Evolutionary conservation across 2,888 invertebrate genomes (phyloP).

Genomic region (Strigamia maritima): DNA sequence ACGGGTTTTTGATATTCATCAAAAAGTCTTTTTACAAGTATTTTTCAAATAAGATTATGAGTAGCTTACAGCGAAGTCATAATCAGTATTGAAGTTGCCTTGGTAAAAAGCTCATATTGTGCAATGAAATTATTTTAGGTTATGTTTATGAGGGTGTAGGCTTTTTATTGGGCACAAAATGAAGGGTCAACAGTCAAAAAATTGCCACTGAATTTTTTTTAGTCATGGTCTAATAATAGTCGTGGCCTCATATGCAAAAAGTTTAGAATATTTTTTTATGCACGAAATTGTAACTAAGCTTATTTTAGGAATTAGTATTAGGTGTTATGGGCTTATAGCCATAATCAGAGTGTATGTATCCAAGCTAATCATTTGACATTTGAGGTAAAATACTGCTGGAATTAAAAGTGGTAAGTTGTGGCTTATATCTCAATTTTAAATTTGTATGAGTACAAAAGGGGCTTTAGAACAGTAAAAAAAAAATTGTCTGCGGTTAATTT

Average conservation of each 20-base stretch:
- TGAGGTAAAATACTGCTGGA: too few species aligned
- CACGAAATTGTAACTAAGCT: background rate
- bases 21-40: too few species aligned
- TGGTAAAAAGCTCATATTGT: too few species aligned
- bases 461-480: too few species aligned
- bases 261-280: background rate
- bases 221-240: background rate
- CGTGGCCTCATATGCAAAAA: background rate
- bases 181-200: constrained; percentile 1
- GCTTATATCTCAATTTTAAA: too few species aligned
- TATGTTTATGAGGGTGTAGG: background rate
- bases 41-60: too few species aligned
- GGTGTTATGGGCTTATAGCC: background rate
- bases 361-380: background rate
- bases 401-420: too few species aligned
- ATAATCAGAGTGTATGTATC: background rate
- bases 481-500: too few species aligned
- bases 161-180: constrained; percentile 1
- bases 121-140: background rate
- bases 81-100: too few species aligned
- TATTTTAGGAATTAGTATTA: background rate
- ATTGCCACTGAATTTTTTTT: background rate
- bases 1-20: too few species aligned
- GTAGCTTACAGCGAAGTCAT: too few species aligned
- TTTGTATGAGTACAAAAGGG: too few species aligned